Base-by-base conservation (phyloP, 2,888 invertebrate species). In the Ectemnius cavifrons region DNA sequence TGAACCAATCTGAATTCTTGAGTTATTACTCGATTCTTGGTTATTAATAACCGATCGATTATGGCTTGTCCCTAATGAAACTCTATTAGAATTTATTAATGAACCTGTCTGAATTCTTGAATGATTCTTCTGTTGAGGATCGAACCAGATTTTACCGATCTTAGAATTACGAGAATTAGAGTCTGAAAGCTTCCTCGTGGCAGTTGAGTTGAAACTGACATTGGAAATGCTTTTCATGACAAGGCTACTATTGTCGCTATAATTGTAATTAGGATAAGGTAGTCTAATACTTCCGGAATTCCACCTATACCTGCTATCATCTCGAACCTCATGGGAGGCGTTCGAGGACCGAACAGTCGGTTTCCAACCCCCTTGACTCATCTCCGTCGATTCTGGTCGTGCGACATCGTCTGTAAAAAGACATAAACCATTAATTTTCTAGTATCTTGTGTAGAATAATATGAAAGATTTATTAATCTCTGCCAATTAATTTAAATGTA, bases 251-350 rank as follows among this genome's bases (percentile, higher is more conserved):
- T 11, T 77, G 68, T 71, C 74, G 67, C 49, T 80, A 69, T 85
- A 82, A 78, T 14, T 52, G 6, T 77, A 67, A 65, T 72, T 79
- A 82, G 78, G 78, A 71, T 82, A 78, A 62, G 81, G 81, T 77
- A 86, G 78, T 82, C 78, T 85, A 86, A 67, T 80, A 83, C 78
- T 85, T 82, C 82, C 82, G 78, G 81, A 82, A 79, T 82, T 85
- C 83, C 85, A 82, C 82, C 83, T 89, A 84, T 90, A 90, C 90
- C 90, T 90, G 90, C 86, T 90, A 87, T 89, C 85, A 80, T 83
- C 81, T 76, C 78, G 82, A 70, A 82, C 79, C 67, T 77, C 75
- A 58, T 79, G 67, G 57, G 67, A 58, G 75, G 68, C 74, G 75
- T 58, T 65, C 46, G 68, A 14, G 16, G 63, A 61, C 58, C 66